Conservation (phyloP, 2,113 vertebrate genomes). For the Clarias gariepinus region DNA sequence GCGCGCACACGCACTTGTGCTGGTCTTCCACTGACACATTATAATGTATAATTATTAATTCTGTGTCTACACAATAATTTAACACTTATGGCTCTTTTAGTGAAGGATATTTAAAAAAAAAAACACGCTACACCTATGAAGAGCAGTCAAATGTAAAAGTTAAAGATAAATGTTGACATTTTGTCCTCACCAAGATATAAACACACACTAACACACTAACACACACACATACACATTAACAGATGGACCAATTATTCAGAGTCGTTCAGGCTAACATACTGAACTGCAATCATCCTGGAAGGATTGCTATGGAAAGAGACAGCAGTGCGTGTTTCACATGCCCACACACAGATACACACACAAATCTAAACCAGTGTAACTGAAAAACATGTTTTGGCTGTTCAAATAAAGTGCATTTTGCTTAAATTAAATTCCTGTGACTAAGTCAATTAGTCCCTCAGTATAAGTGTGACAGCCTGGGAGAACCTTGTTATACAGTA, state of each 20-base stretch:
- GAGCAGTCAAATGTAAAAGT: neutral
- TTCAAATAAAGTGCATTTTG: neutral
- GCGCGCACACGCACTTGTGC: neutral
- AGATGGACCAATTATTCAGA: conserved; percentile 15
- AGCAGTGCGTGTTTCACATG: conserved; percentile 26
- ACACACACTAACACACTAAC: neutral
- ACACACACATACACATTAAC: neutral
- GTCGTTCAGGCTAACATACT: conserved; percentile 13
- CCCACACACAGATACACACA: neutral
- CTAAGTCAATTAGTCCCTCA: neutral
- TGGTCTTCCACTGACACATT: neutral
- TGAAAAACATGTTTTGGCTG: neutral
- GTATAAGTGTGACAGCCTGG: neutral
- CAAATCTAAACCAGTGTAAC: neutral
- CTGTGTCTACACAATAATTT: neutral
- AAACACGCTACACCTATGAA: neutral
- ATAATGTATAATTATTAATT: neutral
- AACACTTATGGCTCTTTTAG: neutral
- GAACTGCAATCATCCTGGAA: neutral
- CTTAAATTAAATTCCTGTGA: neutral
- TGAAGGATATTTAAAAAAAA: neutral
- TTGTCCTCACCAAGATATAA: neutral
- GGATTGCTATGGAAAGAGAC: conserved; percentile 29
- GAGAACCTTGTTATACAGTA: neutral
- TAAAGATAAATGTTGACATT: neutral